Percentiles rank a stretch among this genome's conserved stretches.
phyloP scores from a whole-genome alignment of 2,797 vertebrate species.

The Tadarida brasiliensis region DNA sequence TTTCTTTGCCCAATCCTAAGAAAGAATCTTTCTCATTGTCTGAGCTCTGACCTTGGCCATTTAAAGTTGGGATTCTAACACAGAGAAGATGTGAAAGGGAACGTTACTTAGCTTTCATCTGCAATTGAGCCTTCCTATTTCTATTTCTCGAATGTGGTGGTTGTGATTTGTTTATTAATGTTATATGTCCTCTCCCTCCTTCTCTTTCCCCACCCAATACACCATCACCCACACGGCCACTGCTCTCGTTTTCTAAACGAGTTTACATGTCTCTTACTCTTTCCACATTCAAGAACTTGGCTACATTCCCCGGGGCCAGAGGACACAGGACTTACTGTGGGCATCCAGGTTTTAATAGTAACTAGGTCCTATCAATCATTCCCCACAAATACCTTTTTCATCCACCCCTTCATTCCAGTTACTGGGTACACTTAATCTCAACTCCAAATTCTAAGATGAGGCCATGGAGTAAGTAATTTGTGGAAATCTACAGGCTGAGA shows the following conservation, averaged over 20 bases:
- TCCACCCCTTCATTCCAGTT: background rate
- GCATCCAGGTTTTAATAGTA: background rate
- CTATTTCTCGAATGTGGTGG: background rate
- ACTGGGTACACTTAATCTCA: background rate
- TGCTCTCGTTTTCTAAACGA: background rate
- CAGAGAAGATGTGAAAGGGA: background rate
- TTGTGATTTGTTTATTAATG: background rate
- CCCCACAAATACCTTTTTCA: background rate
- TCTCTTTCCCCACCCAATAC: too few relatives aligned
- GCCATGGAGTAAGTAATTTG: background rate
- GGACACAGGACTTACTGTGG: background rate
- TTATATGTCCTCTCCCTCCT: background rate
- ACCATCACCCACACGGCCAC: background rate
- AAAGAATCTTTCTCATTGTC: background rate
- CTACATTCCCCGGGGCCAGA: background rate
- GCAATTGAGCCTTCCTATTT: background rate
- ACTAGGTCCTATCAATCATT: background rate
- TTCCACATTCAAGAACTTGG: background rate
- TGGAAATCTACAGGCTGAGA: background rate
- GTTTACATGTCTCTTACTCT: background rate
- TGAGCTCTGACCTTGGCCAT: background rate
- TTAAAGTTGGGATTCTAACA: background rate
- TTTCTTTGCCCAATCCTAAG: background rate
- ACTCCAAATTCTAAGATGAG: conserved; percentile 16
- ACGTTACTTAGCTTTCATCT: background rate